Evolutionary conservation across 2,113 vertebrate species (phyloP).

Genomic region (Nibea albiflora): DNA sequence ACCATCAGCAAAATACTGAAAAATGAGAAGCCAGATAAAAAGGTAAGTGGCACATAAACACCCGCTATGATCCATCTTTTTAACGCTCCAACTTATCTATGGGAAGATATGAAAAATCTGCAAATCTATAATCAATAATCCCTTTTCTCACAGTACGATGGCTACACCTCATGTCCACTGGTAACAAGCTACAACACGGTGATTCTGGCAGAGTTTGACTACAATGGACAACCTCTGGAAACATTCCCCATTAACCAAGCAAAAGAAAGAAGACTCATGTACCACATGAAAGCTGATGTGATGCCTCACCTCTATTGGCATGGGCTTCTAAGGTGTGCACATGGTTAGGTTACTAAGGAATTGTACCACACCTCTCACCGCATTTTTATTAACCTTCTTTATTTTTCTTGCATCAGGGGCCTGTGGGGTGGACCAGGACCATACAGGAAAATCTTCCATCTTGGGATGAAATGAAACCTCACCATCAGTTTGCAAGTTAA

Average conservation of each 20-base stretch:
- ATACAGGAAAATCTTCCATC: conserved; percentile 91
- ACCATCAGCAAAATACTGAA: conserved; percentile 92
- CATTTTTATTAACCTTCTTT: neutral
- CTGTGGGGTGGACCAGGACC: conserved; percentile 95
- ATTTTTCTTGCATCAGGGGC: conserved; percentile 84
- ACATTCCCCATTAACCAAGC: conserved; percentile 97
- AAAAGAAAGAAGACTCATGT: conserved; percentile 93
- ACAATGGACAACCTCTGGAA: conserved; percentile 89
- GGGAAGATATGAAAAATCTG: neutral
- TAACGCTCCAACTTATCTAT: neutral
- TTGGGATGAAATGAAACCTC: conserved; percentile 88
- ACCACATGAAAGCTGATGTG: conserved; percentile 94
- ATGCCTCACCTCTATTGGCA: conserved; percentile 98
- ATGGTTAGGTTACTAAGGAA: neutral
- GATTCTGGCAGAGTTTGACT: conserved; percentile 97
- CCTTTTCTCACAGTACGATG: conserved; percentile 88
- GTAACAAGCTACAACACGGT: conserved; percentile 94
- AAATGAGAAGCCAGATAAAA: conserved; percentile 87
- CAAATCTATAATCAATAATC: neutral
- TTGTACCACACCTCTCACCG: neutral
- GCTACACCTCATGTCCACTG: conserved; percentile 96
- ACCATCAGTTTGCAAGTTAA: neutral
- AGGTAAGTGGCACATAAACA: conserved; percentile 77
- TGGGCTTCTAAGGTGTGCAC: conserved; percentile 89
- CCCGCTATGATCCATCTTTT: neutral